Percentiles rank a stretch among this genome's conserved stretches.
These are phyloP conservation scores for Vandiemenella viatica DNA, from an alignment of 2,888 invertebrate genomes.

Conservation along the genomic window DNA sequence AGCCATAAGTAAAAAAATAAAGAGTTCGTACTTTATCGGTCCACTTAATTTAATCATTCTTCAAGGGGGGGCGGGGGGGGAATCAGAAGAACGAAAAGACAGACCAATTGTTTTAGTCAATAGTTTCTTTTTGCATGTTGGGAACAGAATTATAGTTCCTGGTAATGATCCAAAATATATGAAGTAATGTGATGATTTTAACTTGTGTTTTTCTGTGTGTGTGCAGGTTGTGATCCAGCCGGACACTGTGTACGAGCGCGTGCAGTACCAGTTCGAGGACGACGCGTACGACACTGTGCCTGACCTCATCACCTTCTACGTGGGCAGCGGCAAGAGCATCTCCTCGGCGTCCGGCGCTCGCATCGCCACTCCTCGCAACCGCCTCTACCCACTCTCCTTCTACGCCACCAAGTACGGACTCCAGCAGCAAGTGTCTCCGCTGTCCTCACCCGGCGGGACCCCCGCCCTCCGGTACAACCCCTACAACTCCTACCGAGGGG, in stretches of 20 bases:
- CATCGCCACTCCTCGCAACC: conserved; percentile 71
- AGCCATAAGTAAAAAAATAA: too few relatives aligned
- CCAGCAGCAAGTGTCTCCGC: conserved; percentile 20
- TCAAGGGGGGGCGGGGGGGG: too few relatives aligned
- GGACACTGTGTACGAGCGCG: conserved; percentile 79
- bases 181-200: too few relatives aligned
- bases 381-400: conserved; percentile 62
- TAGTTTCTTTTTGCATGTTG: too few relatives aligned
- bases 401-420: conserved; percentile 46
- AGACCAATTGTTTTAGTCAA: too few relatives aligned
- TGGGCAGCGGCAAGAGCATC: conserved; percentile 77
- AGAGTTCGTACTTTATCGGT: too few relatives aligned
- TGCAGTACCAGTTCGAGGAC: conserved; percentile 88
- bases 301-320: conserved; percentile 84
- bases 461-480: conserved; percentile 22
- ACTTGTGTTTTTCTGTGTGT: neutral
- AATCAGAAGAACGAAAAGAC: too few relatives aligned
- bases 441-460: conserved; percentile 18
- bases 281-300: conserved; percentile 86
- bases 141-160: too few relatives aligned
- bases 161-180: too few relatives aligned
- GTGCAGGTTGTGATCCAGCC: conserved; percentile 65
- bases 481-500: conserved; percentile 28
- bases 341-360: conserved; percentile 78
- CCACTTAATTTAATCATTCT: too few relatives aligned